Percentiles rank a stretch among this genome's conserved stretches.
Conservation (phyloP, 2,888 invertebrate genomes). For the Aradus depressus region DNA sequence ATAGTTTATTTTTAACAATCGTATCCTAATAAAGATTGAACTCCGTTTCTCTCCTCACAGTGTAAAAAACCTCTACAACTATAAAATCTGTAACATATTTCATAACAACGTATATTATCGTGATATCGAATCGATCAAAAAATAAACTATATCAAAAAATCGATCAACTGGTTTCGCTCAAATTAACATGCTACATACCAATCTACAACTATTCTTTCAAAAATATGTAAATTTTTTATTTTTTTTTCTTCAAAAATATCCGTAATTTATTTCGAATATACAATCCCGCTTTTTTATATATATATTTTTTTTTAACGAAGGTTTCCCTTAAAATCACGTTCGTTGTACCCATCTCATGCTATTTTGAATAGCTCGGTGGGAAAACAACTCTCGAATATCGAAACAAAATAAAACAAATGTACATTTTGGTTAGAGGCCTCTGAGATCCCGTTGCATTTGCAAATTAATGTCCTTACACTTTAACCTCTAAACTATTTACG, state of each 20-base stretch:
- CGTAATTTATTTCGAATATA: conserved; percentile 27
- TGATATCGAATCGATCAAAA: conserved; percentile 25
- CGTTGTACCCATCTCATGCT: conserved; percentile 26
- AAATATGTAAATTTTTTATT: conserved; percentile 25
- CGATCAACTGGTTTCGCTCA: conserved; percentile 25
- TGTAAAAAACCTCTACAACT: conserved; percentile 17
- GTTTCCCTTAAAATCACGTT: conserved; percentile 22
- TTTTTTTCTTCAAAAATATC: conserved; percentile 28
- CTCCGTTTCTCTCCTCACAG: conserved; percentile 18
- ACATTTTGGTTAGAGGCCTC: conserved; percentile 28
- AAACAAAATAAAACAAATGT: conserved; percentile 18
- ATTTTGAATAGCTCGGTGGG: conserved; percentile 4
- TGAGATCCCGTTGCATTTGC: conserved; percentile 27
- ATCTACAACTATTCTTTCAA: conserved; percentile 26
- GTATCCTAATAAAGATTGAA: conserved; percentile 17
- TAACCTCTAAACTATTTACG: too few species aligned
- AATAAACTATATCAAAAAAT: conserved; percentile 27
- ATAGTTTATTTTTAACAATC: conserved; percentile 10
- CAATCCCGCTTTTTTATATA: conserved; percentile 26
- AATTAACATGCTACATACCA: conserved; percentile 26
- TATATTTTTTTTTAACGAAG: too few species aligned
- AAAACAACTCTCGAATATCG: conserved; percentile 7
- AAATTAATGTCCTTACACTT: too few species aligned
- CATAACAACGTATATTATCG: conserved; percentile 23
- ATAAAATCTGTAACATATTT: conserved; percentile 24